phyloP scores from a whole-genome alignment of 2,797 vertebrate species.

The Naso thynnoides region DNA sequence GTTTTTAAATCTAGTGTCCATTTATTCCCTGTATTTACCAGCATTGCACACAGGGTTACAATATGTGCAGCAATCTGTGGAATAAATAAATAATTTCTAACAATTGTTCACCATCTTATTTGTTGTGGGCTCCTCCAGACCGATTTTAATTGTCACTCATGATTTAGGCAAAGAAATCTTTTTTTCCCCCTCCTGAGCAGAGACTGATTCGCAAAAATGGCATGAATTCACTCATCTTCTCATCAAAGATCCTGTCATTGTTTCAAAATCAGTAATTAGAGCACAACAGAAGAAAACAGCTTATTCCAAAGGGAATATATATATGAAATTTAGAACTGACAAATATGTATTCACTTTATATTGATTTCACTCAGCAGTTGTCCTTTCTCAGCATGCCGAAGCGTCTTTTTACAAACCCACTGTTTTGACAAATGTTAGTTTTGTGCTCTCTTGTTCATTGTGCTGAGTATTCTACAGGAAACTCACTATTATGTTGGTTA shows the following conservation, averaged over 20 bases:
- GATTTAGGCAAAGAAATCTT: background rate
- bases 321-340: background rate
- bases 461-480: background rate
- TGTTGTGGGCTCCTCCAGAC: background rate
- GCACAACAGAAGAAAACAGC: background rate
- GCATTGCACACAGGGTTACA: background rate
- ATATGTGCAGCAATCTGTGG: slow-evolving; percentile 1
- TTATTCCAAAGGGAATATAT: background rate
- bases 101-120: background rate
- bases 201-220: background rate
- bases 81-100: slow-evolving; percentile 26
- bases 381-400: too few species aligned
- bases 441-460: too few species aligned
- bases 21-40: background rate
- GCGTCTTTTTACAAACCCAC: too few species aligned
- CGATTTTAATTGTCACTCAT: background rate
- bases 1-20: background rate
- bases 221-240: background rate
- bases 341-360: background rate
- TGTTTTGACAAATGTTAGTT: too few species aligned
- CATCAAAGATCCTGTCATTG: background rate
- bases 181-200: background rate
- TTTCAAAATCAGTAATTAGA: background rate
- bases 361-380: background rate
- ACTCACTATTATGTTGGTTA: background rate